These are phyloP conservation scores for Trogon surrucura DNA, from an alignment of 2,113 vertebrate genomes.

Conservation along the genomic window DNA sequence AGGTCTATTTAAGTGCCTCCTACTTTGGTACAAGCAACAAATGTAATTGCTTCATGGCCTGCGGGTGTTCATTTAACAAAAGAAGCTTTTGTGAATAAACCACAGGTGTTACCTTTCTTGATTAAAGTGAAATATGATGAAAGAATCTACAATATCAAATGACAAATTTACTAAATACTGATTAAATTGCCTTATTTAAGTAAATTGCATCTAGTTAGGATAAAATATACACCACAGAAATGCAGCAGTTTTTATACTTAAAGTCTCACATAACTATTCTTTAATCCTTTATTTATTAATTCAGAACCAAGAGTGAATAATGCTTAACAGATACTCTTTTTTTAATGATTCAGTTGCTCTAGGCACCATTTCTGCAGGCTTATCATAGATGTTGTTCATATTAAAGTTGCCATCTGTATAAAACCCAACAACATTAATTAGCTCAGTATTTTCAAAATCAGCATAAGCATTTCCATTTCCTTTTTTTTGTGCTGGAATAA, in stretches of 20 bases:
- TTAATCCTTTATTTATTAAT: conserved; percentile 58
- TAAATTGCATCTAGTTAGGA: conserved; percentile 73
- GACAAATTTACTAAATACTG: conserved; percentile 75
- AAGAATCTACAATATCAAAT: conserved; percentile 77
- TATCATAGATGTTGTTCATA: background rate
- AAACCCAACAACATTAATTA: background rate
- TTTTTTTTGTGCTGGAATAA: background rate
- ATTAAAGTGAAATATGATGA: conserved; percentile 83
- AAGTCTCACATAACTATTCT: conserved; percentile 34
- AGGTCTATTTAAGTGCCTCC: conserved; percentile 76
- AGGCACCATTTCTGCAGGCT: background rate
- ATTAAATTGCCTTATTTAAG: conserved; percentile 78
- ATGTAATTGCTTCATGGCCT: conserved; percentile 83
- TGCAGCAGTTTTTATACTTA: conserved; percentile 61
- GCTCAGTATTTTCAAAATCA: background rate
- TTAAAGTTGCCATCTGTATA: background rate
- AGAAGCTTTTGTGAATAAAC: conserved; percentile 79
- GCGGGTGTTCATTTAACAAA: conserved; percentile 80
- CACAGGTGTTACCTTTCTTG: conserved; percentile 84
- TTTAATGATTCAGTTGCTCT: background rate
- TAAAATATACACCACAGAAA: conserved; percentile 60
- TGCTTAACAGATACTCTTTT: background rate
- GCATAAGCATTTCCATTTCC: background rate
- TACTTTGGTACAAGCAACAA: conserved; percentile 78
- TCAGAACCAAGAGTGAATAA: background rate